Percentiles rank a stretch among this genome's conserved stretches.
These are phyloP conservation scores for Cryptomyrus ogoouensis DNA, from an alignment of 2,113 vertebrate genomes.

Conservation along the genomic window DNA sequence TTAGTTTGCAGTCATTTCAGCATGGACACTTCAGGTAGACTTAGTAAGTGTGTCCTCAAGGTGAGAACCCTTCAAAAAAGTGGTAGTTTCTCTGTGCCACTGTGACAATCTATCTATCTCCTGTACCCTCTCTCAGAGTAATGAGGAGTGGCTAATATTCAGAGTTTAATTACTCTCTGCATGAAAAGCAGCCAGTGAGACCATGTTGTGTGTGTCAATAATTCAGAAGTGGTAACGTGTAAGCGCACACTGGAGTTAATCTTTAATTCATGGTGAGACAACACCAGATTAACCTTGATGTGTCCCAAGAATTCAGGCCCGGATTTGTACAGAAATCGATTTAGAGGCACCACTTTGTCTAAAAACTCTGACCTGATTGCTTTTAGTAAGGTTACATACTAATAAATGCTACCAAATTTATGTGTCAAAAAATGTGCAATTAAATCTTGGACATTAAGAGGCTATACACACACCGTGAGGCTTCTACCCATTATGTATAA, in stretches of 20 bases:
- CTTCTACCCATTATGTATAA: neutral
- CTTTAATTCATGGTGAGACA: slow-evolving; percentile 40
- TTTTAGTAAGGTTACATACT: neutral
- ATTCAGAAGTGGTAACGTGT: slow-evolving; percentile 11
- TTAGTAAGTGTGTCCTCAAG: neutral
- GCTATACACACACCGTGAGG: neutral
- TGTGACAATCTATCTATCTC: neutral
- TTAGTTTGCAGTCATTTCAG: neutral
- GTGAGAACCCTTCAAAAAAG: neutral
- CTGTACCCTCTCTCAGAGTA: neutral
- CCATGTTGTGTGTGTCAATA: neutral
- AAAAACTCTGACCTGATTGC: slow-evolving; percentile 6
- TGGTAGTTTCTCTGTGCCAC: neutral
- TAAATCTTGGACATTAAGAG: slow-evolving; percentile 11
- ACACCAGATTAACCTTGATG: slow-evolving; percentile 40
- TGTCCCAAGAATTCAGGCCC: slow-evolving; percentile 30
- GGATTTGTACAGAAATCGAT: slow-evolving; percentile 21
- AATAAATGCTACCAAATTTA: neutral
- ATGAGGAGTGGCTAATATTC: neutral
- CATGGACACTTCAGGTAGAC: neutral
- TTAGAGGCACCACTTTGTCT: slow-evolving; percentile 1
- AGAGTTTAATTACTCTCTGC: neutral
- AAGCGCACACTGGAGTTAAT: slow-evolving; percentile 12
- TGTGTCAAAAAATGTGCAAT: neutral
- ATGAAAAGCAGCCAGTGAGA: neutral